A percentile compares a stretch with the other conserved stretches of the same genome.
These are phyloP conservation scores for Drosophila hydei DNA, from an alignment of 1,140 invertebrate genomes.

Conservation along the genomic window DNA sequence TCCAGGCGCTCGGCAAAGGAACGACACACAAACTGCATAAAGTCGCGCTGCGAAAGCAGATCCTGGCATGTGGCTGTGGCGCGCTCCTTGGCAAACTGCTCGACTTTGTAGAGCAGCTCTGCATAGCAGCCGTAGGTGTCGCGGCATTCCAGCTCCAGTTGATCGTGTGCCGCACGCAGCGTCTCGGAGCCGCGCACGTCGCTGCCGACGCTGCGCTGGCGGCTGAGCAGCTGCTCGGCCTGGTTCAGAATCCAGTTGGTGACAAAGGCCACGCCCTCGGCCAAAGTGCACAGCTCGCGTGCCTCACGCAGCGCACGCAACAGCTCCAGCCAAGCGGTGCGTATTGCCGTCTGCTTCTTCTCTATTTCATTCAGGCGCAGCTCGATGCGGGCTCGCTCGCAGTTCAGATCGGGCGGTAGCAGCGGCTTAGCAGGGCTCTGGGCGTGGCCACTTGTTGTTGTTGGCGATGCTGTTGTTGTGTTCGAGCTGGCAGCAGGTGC, in stretches of 20 bases:
- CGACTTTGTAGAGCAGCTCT: slow-evolving; percentile 89
- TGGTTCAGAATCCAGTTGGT: slow-evolving; percentile 91
- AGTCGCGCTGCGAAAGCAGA: slow-evolving; percentile 88
- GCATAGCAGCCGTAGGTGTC: slow-evolving; percentile 91
- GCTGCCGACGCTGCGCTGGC: slow-evolving; percentile 89
- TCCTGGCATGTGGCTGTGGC: slow-evolving; percentile 84
- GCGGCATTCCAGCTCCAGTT: slow-evolving; percentile 90
- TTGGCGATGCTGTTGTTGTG: slow-evolving; percentile 7
- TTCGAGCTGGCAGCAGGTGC: slow-evolving; percentile 51
- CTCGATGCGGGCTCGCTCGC: slow-evolving; percentile 86
- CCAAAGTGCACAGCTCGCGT: slow-evolving; percentile 86
- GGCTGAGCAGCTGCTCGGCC: slow-evolving; percentile 89
- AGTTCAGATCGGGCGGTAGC: slow-evolving; percentile 86
- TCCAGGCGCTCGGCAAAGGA: slow-evolving; percentile 91
- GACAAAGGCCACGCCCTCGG: slow-evolving; percentile 88
- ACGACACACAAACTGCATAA: slow-evolving; percentile 92
- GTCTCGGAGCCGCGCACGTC: slow-evolving; percentile 89
- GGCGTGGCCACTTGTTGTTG: slow-evolving; percentile 6
- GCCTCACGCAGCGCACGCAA: slow-evolving; percentile 86
- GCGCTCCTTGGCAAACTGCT: slow-evolving; percentile 85
- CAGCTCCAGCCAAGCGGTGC: slow-evolving; percentile 86
- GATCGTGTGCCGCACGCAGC: slow-evolving; percentile 89
- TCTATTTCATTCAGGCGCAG: slow-evolving; percentile 86
- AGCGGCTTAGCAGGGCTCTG: slow-evolving; percentile 34
- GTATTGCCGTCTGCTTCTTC: slow-evolving; percentile 86